phyloP scores from a whole-genome alignment of 1,140 invertebrate genomes.

The Aleiodes sp. region DNA sequence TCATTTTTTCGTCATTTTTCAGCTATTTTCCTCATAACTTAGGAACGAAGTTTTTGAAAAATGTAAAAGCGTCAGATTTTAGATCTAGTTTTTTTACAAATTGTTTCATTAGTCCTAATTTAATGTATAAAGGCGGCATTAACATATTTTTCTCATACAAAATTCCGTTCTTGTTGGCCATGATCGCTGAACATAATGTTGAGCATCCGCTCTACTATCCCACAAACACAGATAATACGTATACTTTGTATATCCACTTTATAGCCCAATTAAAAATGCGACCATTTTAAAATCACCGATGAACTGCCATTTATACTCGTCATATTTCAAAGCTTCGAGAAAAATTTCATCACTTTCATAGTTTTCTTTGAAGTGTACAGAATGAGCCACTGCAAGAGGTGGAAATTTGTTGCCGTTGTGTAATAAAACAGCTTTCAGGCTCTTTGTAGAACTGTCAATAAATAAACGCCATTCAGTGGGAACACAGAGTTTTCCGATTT shows the following conservation, averaged over 20 bases:
- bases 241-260: constrained; percentile 21
- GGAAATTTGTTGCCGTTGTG: constrained; percentile 29
- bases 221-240: constrained; percentile 15
- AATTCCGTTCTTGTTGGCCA: too few species aligned
- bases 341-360: constrained; percentile 30
- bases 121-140: too few species aligned
- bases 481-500: neutral
- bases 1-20: too few species aligned
- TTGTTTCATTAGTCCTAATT: too few species aligned
- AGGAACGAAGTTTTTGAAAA: too few species aligned
- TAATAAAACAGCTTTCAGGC: constrained; percentile 22
- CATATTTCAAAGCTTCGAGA: constrained; percentile 24
- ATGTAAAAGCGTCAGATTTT: too few species aligned
- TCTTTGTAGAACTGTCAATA: constrained; percentile 1
- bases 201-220: constrained; percentile 1
- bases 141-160: too few species aligned
- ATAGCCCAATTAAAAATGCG: constrained; percentile 14
- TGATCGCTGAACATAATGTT: too few species aligned
- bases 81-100: too few species aligned
- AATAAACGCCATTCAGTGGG: neutral
- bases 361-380: constrained; percentile 25
- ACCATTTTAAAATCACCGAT: constrained; percentile 27
- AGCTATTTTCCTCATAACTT: too few species aligned
- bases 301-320: constrained; percentile 15
- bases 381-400: constrained; percentile 29